Evolutionary conservation across 2,113 vertebrate species (phyloP), one percentile per base, ranked within the genome.

Genomic region (Notechis scutatus): DNA sequence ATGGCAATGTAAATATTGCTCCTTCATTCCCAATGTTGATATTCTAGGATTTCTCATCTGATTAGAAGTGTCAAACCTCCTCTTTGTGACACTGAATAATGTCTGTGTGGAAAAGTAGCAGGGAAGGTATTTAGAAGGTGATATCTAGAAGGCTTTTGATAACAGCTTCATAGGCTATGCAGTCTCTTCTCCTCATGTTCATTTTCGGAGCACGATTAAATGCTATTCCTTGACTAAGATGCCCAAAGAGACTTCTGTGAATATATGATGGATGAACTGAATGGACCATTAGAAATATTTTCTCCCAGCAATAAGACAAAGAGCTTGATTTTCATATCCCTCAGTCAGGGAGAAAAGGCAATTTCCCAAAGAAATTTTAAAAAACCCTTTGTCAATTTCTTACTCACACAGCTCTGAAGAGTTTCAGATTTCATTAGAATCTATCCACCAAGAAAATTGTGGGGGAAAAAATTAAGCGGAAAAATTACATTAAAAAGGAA

Each of bases 251-350:
- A 61, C 50, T 42, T 47, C 20, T 64, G 87, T 87, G 39, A 61
- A 15, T 26, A 52, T 26, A 45, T 55, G 91, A 92, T 54, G 45
- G 55, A 54, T 64, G 81, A 90, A 90, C 10, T 42, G 59, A n/a
- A 39, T 14, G 42, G 45, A 54, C 81, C 74, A 90, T 90, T 90
- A 90, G 92, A 85, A 87, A 64, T 23, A 86, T 93, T 93, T 93
- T 90, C 74, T 87, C 56, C 45, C 81, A 87, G 29, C 61, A 45
- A 90, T 86, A 89, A 90, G 56, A 90, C 12, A 21, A 81, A 54
- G 74, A 90, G 9, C 34, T 50, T 47, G 21, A 93, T 93, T 93
- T 93, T 89, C 89, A 90, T 93, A 90, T 90, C n/a, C 81, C 81
- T 90, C 85, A 93, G 92, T 93, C 56, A 90, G 45, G 86, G 74